A percentile compares a stretch with the other conserved stretches of the same genome.
These are phyloP conservation scores for Ctenicera cuprea DNA, from an alignment of 2,888 invertebrate species.

Conservation along the genomic window DNA sequence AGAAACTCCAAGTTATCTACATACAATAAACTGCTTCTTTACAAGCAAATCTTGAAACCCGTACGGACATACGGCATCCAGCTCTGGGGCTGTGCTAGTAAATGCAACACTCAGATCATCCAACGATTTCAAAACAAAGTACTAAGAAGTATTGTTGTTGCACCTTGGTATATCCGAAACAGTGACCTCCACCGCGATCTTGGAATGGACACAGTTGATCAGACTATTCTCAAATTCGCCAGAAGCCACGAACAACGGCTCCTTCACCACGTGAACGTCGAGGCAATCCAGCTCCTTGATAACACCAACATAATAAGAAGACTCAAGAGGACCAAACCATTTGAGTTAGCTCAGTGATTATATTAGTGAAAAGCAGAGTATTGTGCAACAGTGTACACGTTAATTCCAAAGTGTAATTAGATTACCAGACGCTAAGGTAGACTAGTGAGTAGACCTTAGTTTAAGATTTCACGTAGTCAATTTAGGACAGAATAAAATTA, in stretches of 20 bases:
- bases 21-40: no score
- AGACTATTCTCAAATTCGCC: slow-evolving; percentile 4
- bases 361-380: slow-evolving; percentile 19
- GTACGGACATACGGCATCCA: slow-evolving; percentile 46
- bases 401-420: slow-evolving; percentile 30
- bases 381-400: slow-evolving; percentile 25
- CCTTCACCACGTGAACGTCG: no score
- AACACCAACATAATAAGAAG: slow-evolving; percentile 11
- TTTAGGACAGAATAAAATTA: slow-evolving; percentile 32
- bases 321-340: slow-evolving; percentile 21
- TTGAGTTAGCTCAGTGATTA: slow-evolving; percentile 16
- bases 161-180: slow-evolving; percentile 17
- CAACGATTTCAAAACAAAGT: neutral
- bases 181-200: slow-evolving; percentile 16
- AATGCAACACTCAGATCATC: no score
- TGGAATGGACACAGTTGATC: slow-evolving; percentile 12
- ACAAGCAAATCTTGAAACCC: slow-evolving; percentile 33
- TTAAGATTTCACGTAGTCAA: slow-evolving; percentile 18
- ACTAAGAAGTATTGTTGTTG: neutral
- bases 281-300: slow-evolving; percentile 18
- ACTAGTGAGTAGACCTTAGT: slow-evolving; percentile 24
- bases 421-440: slow-evolving; percentile 15
- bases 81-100: no score
- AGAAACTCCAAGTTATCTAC: slow-evolving; percentile 12
- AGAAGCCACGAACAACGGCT: slow-evolving; percentile 8